Conservation (phyloP, 2,888 invertebrate species). For the Ectobius pallidus region DNA sequence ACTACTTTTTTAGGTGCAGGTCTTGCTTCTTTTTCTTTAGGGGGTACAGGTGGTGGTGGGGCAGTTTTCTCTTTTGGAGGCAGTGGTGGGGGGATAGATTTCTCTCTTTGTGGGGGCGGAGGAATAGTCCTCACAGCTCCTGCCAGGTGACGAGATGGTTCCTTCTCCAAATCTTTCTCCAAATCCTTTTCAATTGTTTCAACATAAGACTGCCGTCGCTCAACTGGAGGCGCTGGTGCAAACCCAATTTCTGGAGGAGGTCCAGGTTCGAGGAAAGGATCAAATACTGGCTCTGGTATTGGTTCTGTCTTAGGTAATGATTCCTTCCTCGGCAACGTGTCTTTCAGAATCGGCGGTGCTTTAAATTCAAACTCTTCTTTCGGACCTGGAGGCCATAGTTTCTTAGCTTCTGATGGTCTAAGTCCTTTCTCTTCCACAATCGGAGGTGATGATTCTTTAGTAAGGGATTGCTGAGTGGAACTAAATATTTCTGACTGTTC, state of each 20-base stretch:
- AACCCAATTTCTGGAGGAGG: constrained; percentile 71
- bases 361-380: constrained; percentile 54
- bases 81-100: constrained; percentile 53
- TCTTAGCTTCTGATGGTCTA: constrained; percentile 58
- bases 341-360: constrained; percentile 59
- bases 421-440: constrained; percentile 55
- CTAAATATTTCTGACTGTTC: constrained; percentile 25
- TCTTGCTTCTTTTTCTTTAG: constrained; percentile 49
- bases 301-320: constrained; percentile 17
- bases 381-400: constrained; percentile 57
- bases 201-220: constrained; percentile 61
- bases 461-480: not conserved
- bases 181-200: constrained; percentile 57
- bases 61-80: constrained; percentile 47
- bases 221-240: constrained; percentile 59
- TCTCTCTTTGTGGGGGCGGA: constrained; percentile 50
- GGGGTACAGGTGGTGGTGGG: constrained; percentile 54
- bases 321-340: constrained; percentile 43
- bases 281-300: constrained; percentile 44
- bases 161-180: constrained; percentile 62
- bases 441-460: constrained; percentile 39
- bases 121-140: constrained; percentile 63
- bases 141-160: constrained; percentile 61
- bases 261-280: constrained; percentile 63
- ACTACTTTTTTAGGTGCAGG: constrained; percentile 48